Conservation (phyloP, 2,888 invertebrate genomes). For the Erpobdella octoculata region DNA sequence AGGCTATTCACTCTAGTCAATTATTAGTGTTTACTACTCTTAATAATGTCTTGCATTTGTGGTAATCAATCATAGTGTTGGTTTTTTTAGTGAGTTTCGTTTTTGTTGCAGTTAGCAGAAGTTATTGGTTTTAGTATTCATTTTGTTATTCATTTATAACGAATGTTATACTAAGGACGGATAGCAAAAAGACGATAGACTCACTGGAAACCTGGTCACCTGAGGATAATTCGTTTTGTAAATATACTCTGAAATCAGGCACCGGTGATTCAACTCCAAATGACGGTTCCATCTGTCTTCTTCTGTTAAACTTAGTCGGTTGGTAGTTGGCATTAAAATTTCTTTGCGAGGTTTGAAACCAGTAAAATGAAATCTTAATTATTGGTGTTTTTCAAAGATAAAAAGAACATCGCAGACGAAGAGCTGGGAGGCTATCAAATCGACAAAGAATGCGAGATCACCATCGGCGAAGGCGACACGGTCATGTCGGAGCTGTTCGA, state of each 20-base stretch:
- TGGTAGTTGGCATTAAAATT: neutral
- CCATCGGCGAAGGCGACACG: constrained; percentile 38
- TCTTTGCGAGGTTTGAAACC: neutral
- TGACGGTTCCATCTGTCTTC: constrained; percentile 35
- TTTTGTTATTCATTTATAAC: neutral
- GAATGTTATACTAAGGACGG: neutral
- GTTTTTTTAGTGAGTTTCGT: too few relatives aligned
- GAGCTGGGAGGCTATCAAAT: constrained; percentile 27
- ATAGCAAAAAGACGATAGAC: constrained; percentile 28
- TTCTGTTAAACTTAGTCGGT: constrained; percentile 25
- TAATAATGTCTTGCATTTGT: too few relatives aligned
- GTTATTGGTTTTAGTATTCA: neutral
- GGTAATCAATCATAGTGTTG: too few relatives aligned
- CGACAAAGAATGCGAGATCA: constrained; percentile 33
- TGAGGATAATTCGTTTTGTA: constrained; percentile 36
- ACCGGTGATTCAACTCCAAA: constrained; percentile 34
- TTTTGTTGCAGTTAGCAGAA: too few relatives aligned
- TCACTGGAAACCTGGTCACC: constrained; percentile 36
- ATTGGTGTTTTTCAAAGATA: constrained; percentile 13
- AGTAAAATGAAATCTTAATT: neutral
- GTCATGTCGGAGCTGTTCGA: constrained; percentile 36
- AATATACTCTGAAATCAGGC: constrained; percentile 35
- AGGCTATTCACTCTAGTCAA: too few relatives aligned
- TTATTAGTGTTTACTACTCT: too few relatives aligned
- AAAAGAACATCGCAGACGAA: neutral